Evolutionary conservation across 1,140 invertebrate species (phyloP), one percentile per base, ranked within the genome.

Genomic region (Atopsyche davidsoni): DNA sequence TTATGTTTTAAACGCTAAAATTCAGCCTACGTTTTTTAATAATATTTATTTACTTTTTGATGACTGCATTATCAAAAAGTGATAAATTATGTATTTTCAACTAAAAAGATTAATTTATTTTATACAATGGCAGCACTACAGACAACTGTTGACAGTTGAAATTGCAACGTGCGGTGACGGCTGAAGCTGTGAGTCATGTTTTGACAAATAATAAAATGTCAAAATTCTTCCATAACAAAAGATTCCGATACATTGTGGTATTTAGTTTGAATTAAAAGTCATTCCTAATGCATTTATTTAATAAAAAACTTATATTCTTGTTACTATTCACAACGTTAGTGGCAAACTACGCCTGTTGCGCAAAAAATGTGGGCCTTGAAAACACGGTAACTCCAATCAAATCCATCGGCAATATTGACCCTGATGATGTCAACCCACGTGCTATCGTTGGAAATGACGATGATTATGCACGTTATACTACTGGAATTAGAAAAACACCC

Each of bases 211-310:
- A 48, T 46, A 35, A 44, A 35, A 41, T 17, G 25, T 41, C 42
- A 31, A 46, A 22, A 2, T 22, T 40, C 10, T 4, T 14, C 35
- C 11, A 4, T 36, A 36, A 24, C 21, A 25, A 28, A 46, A 36
- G 21, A 38, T 23, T 13, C n/a, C 25, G 25, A 6, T 21, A n/a
- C 22, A 2, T 19, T 7, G 19, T 3, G 13, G 13, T 21, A 9
- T 18, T 28, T 45, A 18, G 7, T 32, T 11, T 17, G 13, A 41
- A 17, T 7, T 18, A 23, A 10, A 42, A n/a, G 10, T 7, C 46
- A 41, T 49, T 49, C 45, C 45, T 18, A n/a, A 47, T 47, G 45
- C 45, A 47, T 47, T 47, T 47, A 47, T 11, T 23, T 47, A 17
- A n/a, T 11, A 16, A 11, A 17, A 16, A 22, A 38, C 36, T n/a